Evolutionary conservation across 2,888 invertebrate species (phyloP).

Genomic region (Gerosis bhagava): DNA sequence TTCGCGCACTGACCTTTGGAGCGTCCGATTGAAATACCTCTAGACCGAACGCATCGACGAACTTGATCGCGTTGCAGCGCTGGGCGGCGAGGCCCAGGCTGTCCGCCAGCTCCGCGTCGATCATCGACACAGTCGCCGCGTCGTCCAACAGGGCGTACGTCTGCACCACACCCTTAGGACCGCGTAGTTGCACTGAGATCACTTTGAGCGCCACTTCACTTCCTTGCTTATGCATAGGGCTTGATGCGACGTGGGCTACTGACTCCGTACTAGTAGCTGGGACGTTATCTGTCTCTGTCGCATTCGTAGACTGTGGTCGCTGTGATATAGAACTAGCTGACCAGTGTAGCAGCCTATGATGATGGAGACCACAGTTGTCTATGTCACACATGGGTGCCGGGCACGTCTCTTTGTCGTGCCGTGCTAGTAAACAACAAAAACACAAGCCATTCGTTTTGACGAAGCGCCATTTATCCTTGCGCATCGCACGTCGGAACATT

Average conservation of each 20-base stretch:
- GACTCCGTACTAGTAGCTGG: too few species aligned
- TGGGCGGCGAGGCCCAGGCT: neutral
- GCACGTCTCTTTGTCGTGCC: constrained; percentile 10
- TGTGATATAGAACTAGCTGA: too few species aligned
- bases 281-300: too few species aligned
- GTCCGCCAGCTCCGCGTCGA: constrained; percentile 20
- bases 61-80: too few species aligned
- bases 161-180: constrained; percentile 26
- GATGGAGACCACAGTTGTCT: constrained; percentile 25
- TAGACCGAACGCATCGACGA: too few species aligned
- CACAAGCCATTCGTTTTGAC: constrained; percentile 22
- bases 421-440: constrained; percentile 6
- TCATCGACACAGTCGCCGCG: constrained; percentile 28
- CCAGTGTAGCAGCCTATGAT: constrained; percentile 28
- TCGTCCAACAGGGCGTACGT: constrained; percentile 29
- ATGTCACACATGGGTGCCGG: constrained; percentile 21
- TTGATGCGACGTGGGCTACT: too few species aligned
- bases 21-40: constrained; percentile 13
- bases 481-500: constrained; percentile 30
- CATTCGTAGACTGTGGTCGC: too few species aligned
- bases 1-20: constrained; percentile 24
- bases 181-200: constrained; percentile 24
- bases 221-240: too few species aligned
- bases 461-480: constrained; percentile 27
- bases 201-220: constrained; percentile 18